Conservation (phyloP, 2,888 invertebrate species). For the Bombylius discolor region DNA sequence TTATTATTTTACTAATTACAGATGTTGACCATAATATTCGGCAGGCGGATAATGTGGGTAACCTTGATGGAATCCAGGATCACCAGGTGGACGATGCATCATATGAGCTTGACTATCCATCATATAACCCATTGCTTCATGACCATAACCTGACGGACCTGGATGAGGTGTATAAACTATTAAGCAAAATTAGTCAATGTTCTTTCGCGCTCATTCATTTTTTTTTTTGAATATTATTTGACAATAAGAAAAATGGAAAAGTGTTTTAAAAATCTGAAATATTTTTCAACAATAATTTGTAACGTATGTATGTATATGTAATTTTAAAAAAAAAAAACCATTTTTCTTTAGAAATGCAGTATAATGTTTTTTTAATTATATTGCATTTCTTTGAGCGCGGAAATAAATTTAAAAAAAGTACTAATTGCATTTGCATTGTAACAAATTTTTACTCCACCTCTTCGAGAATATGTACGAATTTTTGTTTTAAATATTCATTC, state of each 20-base stretch:
- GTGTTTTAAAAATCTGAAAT: not conserved
- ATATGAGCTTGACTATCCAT: conserved; percentile 93
- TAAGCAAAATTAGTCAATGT: conserved; percentile 13
- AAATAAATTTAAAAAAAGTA: not conserved
- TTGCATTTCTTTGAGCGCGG: not conserved
- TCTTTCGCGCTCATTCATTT: conserved; percentile 10
- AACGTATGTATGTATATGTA: too few relatives aligned
- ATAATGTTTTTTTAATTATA: not conserved
- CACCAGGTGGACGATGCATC: conserved; percentile 91
- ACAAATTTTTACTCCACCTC: too few relatives aligned
- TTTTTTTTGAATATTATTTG: not conserved
- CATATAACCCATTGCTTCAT: conserved; percentile 95
- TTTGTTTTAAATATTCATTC: too few relatives aligned
- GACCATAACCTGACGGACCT: conserved; percentile 93
- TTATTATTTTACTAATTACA: conserved; percentile 44
- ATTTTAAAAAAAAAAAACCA: not conserved
- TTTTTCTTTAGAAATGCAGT: not conserved
- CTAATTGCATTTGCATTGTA: too few relatives aligned
- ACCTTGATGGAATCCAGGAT: conserved; percentile 87
- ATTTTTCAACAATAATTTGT: not conserved
- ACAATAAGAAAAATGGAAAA: not conserved
- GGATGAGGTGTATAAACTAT: conserved; percentile 83
- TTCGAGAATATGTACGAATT: too few relatives aligned
- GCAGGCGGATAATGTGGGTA: conserved; percentile 80
- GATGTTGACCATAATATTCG: conserved; percentile 89